Evolutionary conservation across 2,888 invertebrate genomes (phyloP).

Genomic region (Eurytoma californica): DNA sequence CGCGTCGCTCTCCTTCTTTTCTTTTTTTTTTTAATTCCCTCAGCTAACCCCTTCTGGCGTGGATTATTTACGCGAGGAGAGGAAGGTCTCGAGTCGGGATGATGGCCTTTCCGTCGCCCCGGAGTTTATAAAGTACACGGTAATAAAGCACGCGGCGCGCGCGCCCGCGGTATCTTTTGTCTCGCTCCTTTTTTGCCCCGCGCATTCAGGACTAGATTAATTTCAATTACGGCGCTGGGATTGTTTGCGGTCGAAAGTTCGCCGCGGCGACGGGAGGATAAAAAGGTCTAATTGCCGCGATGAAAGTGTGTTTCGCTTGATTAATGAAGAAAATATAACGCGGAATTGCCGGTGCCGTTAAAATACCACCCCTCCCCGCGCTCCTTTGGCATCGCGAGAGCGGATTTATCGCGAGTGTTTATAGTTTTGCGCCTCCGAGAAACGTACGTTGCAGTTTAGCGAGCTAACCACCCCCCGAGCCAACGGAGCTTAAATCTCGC

Average conservation of each 20-base stretch:
- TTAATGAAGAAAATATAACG: conserved; percentile 13
- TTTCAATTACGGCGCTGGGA: conserved; percentile 40
- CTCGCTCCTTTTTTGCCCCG: conserved; percentile 14
- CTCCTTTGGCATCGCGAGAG: too few relatives aligned
- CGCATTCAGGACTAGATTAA: conserved; percentile 42
- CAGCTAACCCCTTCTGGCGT: too few relatives aligned
- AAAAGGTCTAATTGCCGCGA: conserved; percentile 10
- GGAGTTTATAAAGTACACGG: conserved; percentile 40
- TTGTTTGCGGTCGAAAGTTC: conserved; percentile 28
- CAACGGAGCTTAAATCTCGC: not conserved
- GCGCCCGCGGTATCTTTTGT: conserved; percentile 19
- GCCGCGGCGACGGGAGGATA: not conserved
- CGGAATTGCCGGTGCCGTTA: conserved; percentile 6
- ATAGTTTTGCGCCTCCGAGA: too few relatives aligned
- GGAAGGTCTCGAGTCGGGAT: not conserved
- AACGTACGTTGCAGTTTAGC: too few relatives aligned
- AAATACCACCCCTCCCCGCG: not conserved
- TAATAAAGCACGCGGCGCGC: conserved; percentile 31
- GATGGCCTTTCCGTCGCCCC: conserved; percentile 24
- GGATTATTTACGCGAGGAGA: conserved; percentile 35
- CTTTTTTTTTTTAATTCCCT: not conserved
- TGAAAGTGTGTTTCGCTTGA: conserved; percentile 13
- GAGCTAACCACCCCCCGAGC: not conserved
- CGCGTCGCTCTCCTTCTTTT: not conserved
- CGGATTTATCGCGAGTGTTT: not conserved